These are phyloP conservation scores for Xylocampa areola DNA, from an alignment of 2,888 invertebrate species.

Conservation along the genomic window DNA sequence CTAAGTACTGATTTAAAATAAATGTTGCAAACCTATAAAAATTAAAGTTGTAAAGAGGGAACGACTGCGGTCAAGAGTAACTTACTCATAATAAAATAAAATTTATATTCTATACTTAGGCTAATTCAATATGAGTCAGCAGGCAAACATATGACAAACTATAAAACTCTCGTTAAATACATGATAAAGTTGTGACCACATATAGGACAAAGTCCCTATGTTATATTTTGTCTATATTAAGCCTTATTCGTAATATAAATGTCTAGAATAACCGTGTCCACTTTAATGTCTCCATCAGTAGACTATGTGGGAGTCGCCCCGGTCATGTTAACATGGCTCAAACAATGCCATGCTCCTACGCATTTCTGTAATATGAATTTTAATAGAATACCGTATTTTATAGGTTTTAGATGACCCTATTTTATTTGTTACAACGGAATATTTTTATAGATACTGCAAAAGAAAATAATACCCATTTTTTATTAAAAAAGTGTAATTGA, in stretches of 20 bases:
- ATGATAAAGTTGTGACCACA: slow-evolving; percentile 12
- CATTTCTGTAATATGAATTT: slow-evolving; percentile 53
- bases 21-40: too few species aligned
- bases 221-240: slow-evolving; percentile 9
- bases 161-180: slow-evolving; percentile 6
- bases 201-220: slow-evolving; percentile 5
- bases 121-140: slow-evolving; percentile 10
- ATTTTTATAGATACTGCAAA: too few species aligned
- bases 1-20: too few species aligned
- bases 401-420: slow-evolving; percentile 12
- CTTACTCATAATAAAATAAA: too few species aligned
- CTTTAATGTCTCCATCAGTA: slow-evolving; percentile 57
- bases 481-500: too few species aligned
- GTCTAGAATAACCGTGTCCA: slow-evolving; percentile 34
- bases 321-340: slow-evolving; percentile 53
- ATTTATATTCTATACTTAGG: too few species aligned
- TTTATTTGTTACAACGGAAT: background rate
- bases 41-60: too few species aligned
- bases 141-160: slow-evolving; percentile 17
- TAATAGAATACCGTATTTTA: slow-evolving; percentile 46
- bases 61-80: too few species aligned
- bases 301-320: slow-evolving; percentile 52
- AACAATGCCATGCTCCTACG: slow-evolving; percentile 57
- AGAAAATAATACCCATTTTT: too few species aligned
- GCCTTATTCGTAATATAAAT: background rate